A percentile compares a stretch with the other conserved stretches of the same genome.
Evolutionary conservation across 2,888 invertebrate genomes (phyloP).

Genomic region (Rhopalosiphum nymphaeae): DNA sequence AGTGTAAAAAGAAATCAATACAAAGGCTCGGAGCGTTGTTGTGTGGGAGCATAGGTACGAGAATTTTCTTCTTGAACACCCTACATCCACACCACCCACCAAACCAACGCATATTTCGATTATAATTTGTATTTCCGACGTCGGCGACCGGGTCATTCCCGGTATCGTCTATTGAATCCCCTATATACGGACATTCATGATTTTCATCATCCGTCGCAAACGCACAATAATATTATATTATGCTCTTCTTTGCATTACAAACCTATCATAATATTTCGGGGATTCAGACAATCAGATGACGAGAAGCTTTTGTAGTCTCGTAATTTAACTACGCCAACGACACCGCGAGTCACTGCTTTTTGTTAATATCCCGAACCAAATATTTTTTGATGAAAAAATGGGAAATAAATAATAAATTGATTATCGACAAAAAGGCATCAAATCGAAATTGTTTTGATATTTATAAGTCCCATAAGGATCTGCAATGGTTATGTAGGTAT

Average conservation of each 20-base stretch:
- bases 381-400: neutral
- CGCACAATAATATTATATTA: neutral
- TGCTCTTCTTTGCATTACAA: neutral
- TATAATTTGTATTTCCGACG: neutral
- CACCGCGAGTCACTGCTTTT: neutral
- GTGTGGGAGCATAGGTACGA: neutral
- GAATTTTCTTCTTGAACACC: neutral
- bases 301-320: neutral
- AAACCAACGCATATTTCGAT: neutral
- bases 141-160: neutral
- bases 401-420: neutral
- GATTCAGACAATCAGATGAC: neutral
- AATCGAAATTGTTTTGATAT: neutral
- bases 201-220: neutral
- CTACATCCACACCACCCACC: neutral
- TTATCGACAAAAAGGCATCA: neutral
- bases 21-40: neutral
- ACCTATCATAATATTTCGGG: neutral
- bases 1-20: slow-evolving; percentile 1
- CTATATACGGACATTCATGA: neutral
- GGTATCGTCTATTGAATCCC: neutral
- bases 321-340: neutral
- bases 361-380: neutral
- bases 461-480: neutral
- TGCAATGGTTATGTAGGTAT: neutral